Conservation (phyloP, 2,113 vertebrate species). For the Columbina picui region DNA sequence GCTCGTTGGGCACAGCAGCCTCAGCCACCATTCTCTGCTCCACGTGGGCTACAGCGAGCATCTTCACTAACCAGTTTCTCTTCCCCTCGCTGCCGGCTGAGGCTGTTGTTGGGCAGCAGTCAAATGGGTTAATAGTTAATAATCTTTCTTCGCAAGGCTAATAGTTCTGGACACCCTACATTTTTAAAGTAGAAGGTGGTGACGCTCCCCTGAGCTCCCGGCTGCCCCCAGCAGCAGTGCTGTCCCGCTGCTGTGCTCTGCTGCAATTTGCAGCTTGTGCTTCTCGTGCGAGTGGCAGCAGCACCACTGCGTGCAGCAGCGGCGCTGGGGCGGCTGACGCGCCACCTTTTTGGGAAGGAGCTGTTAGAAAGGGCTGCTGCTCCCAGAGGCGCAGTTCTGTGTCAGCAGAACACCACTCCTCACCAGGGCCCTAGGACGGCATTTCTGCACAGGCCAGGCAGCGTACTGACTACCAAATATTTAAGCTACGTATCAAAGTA, state of each 20-base stretch:
- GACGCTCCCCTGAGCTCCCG: not conserved
- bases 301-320: rapidly evolving
- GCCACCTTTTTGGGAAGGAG: not conserved
- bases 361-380: not conserved
- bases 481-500: not conserved
- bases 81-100: not conserved
- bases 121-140: not conserved
- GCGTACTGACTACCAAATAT: not conserved
- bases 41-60: rapidly evolving
- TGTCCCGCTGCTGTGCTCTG: not conserved
- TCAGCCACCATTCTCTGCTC: rapidly evolving
- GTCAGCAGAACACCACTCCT: not conserved
- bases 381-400: not conserved
- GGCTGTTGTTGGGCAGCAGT: not conserved
- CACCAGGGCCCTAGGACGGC: not conserved
- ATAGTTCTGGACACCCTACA: not conserved
- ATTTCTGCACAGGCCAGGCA: not conserved
- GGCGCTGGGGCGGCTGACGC: not conserved
- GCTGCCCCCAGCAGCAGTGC: not conserved
- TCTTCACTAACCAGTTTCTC: not conserved
- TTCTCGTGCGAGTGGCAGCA: not conserved
- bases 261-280: not conserved
- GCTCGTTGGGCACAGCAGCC: not conserved
- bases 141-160: not conserved
- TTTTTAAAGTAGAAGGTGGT: not conserved